phyloP scores from a whole-genome alignment of 2,888 invertebrate species.

The Empis stercorea region DNA sequence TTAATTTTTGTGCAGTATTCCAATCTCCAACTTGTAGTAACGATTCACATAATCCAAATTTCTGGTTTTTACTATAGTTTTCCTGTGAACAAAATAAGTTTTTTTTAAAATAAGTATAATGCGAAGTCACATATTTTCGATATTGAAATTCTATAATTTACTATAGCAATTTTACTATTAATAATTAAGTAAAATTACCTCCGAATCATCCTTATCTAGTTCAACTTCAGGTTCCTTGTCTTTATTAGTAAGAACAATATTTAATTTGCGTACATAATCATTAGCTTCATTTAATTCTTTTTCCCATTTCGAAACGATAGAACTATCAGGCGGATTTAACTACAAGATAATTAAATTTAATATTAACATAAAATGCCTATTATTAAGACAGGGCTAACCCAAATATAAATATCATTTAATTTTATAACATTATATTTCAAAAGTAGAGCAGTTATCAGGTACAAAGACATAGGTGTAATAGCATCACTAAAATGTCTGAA shows the following conservation, averaged over 20 bases:
- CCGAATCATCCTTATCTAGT: conserved; percentile 52
- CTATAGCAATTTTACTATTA: too few relatives aligned
- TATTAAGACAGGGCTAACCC: conserved; percentile 47
- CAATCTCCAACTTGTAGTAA: conserved; percentile 80
- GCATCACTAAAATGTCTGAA: conserved; percentile 53
- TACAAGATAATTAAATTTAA: conserved; percentile 29
- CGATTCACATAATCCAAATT: conserved; percentile 84
- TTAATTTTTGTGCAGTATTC: conserved; percentile 68
- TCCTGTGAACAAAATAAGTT: conserved; percentile 22
- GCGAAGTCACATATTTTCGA: not conserved
- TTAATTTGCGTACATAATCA: conserved; percentile 78
- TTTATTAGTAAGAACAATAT: conserved; percentile 67
- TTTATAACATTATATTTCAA: conserved; percentile 77
- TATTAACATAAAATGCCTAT: not conserved
- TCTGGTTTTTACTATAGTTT: conserved; percentile 59
- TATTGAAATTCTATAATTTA: not conserved
- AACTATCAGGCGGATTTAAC: conserved; percentile 74
- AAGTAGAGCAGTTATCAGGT: conserved; percentile 78
- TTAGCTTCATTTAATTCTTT: conserved; percentile 69
- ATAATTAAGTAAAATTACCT: conserved; percentile 36
- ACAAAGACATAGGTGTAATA: conserved; percentile 67
- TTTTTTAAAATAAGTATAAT: not conserved
- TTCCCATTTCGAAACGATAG: conserved; percentile 69
- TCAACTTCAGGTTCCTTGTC: conserved; percentile 61
- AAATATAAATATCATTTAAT: conserved; percentile 78